These are phyloP conservation scores for Okamejei kenojei DNA, from an alignment of 2,797 vertebrate genomes.

Conservation along the genomic window DNA sequence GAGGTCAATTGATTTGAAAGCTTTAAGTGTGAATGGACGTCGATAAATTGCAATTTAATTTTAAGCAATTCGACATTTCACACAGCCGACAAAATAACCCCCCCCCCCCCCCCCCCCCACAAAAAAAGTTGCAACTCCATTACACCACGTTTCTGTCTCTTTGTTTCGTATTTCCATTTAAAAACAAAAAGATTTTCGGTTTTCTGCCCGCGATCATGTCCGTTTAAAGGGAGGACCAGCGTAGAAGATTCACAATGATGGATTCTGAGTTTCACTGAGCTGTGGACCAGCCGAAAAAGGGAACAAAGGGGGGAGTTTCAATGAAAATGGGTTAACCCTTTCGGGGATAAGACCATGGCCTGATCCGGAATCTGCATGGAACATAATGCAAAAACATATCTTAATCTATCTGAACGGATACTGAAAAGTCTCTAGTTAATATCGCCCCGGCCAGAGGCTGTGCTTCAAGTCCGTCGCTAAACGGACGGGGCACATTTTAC, in stretches of 20 bases:
- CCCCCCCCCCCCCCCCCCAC: too few relatives aligned
- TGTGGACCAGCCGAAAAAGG: not conserved
- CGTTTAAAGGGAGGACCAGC: not conserved
- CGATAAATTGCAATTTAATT: not conserved
- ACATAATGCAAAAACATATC: not conserved
- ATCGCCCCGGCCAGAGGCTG: too few relatives aligned
- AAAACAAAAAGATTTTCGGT: not conserved
- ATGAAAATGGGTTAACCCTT: not conserved
- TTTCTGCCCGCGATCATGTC: too few relatives aligned
- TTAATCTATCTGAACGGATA: not conserved
- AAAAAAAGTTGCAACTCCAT: not conserved
- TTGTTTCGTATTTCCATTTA: not conserved
- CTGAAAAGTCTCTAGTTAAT: not conserved
- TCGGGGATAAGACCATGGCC: not conserved
- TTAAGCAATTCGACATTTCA: not conserved
- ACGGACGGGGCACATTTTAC: not conserved
- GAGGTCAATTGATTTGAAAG: not conserved
- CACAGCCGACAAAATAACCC: not conserved
- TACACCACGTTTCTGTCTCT: not conserved
- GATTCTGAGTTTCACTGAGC: not conserved
- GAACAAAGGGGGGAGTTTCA: not conserved
- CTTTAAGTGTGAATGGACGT: not conserved
- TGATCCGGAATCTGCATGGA: not conserved
- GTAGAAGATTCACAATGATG: not conserved
- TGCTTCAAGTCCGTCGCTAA: not conserved